phyloP scores from a whole-genome alignment of 2,888 invertebrate species.

The Andrena haemorrhoa region DNA sequence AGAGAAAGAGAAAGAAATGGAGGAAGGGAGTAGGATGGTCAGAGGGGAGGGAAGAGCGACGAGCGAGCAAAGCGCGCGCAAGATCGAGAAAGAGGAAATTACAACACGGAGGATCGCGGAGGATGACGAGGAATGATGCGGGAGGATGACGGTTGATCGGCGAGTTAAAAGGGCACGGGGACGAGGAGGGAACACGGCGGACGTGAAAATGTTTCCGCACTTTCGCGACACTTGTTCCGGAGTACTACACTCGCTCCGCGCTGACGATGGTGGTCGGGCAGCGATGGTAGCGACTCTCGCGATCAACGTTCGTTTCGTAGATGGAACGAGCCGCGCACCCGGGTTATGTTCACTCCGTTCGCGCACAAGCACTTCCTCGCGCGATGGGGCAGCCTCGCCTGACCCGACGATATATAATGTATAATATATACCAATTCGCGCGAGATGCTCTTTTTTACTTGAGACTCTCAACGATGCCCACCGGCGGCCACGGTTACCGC shows the following conservation, averaged over 20 bases:
- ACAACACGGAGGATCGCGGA: conserved; percentile 31
- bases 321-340: conserved; percentile 47
- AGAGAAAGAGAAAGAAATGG: conserved; percentile 19
- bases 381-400: conserved; percentile 22
- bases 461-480: conserved; percentile 17
- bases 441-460: conserved; percentile 30
- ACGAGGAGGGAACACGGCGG: conserved; percentile 7
- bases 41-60: conserved; percentile 51
- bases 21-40: conserved; percentile 31
- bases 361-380: conserved; percentile 53
- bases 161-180: not conserved
- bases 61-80: conserved; percentile 60
- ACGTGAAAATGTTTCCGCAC: conserved; percentile 40
- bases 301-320: conserved; percentile 46
- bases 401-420: not conserved
- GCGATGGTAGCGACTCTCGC: conserved; percentile 58
- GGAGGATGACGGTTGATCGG: conserved; percentile 4
- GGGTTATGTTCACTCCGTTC: conserved; percentile 43
- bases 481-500: conserved; percentile 40
- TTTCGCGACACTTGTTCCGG: conserved; percentile 30
- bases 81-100: conserved; percentile 59
- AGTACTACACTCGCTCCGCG: conserved; percentile 33
- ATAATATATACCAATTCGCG: not conserved
- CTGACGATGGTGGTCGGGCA: conserved; percentile 52
- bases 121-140: not conserved